Base-by-base conservation (phyloP, 1,140 invertebrate species). In the Macrostomum lignano region DNA sequence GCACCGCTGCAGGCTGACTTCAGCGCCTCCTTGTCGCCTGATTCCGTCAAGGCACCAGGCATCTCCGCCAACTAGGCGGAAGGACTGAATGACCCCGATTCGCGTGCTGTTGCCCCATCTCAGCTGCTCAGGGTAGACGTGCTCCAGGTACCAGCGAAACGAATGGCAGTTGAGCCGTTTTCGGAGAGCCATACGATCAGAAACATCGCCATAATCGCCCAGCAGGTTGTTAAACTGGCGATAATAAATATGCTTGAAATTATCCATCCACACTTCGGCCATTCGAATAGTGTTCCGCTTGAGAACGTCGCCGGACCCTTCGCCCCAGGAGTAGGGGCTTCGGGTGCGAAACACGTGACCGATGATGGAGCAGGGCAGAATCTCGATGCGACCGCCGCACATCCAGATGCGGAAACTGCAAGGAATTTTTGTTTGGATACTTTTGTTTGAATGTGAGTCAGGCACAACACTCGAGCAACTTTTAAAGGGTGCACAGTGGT, bases 61-160 rank as follows among this genome's bases (percentile, higher is more conserved):
- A n/a, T n/a, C n/a, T n/a, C n/a, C n/a, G n/a, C n/a, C n/a, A n/a
- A n/a, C n/a, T n/a, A n/a, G n/a, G n/a, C n/a, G n/a, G n/a, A n/a
- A n/a, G n/a, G n/a, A n/a, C n/a, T n/a, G n/a, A n/a, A n/a, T n/a
- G n/a, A n/a, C n/a, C n/a, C n/a, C n/a, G n/a, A n/a, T n/a, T n/a
- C n/a, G n/a, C n/a, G n/a, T n/a, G n/a, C n/a, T n/a, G n/a, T n/a
- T n/a, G n/a, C n/a, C n/a, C n/a, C n/a, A n/a, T n/a, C n/a, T n/a
- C n/a, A 52, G 82, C 17, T 93, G 64, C 60, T 96, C 88, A 6
- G 84, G 84, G 61, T 88, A 94, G 15, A 96, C 67, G 47, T 81
- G 82, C 14, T 79, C 67, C 34, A 98, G 61, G 54, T 88, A 98
- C 88, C 88, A 96, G 30, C 71, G 64, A 46, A 98, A 98, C 32